These are phyloP conservation scores for Hylyphantes graminicola DNA, from an alignment of 1,140 invertebrate genomes.

Conservation along the genomic window DNA sequence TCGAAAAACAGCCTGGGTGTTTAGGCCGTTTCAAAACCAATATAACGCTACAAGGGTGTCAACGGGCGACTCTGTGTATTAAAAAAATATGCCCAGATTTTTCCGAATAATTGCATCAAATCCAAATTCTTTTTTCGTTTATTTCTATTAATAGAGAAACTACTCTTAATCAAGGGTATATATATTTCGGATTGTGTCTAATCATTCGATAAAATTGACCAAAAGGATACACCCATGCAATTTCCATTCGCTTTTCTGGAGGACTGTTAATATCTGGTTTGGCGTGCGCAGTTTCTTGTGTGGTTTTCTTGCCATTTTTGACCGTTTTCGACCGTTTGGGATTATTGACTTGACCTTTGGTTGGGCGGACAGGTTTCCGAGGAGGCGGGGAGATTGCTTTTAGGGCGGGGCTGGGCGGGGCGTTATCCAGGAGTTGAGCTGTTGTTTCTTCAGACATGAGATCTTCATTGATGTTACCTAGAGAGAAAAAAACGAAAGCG, in stretches of 20 bases:
- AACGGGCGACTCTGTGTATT: too few relatives aligned
- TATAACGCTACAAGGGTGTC: too few relatives aligned
- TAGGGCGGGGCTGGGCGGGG: neutral
- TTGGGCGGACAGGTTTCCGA: conserved; percentile 17
- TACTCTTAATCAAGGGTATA: too few relatives aligned
- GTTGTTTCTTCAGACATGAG: conserved; percentile 24
- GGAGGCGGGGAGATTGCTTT: conserved; percentile 9
- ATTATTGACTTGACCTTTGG: conserved; percentile 37
- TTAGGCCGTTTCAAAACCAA: too few relatives aligned
- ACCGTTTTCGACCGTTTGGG: neutral
- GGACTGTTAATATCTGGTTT: conserved; percentile 24
- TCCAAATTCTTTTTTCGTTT: too few relatives aligned
- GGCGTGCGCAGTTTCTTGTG: conserved; percentile 17
- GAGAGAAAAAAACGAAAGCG: neutral
- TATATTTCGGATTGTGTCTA: too few relatives aligned
- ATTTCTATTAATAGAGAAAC: too few relatives aligned
- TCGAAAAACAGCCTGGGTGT: too few relatives aligned
- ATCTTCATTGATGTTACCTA: conserved; percentile 36
- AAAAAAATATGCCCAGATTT: too few relatives aligned
- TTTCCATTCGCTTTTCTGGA: conserved; percentile 67
- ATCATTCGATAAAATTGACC: neutral
- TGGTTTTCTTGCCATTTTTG: conserved; percentile 31
- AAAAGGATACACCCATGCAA: conserved; percentile 91
- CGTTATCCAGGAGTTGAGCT: conserved; percentile 24
- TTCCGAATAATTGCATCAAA: too few relatives aligned